phyloP scores from a whole-genome alignment of 1,140 invertebrate genomes.

The fruit fly (Drosophila melanogaster) region DNA sequence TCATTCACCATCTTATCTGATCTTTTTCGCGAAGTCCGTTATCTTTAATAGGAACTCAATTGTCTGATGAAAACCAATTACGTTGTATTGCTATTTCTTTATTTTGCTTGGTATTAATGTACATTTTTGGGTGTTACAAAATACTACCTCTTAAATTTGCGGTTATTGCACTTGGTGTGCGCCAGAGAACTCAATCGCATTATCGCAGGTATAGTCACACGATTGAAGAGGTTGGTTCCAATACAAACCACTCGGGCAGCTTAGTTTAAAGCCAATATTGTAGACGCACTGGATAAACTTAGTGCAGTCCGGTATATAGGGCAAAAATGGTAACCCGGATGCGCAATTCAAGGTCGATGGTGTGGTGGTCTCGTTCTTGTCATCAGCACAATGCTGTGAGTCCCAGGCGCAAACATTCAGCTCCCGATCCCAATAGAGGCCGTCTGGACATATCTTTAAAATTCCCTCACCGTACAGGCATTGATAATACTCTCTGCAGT shows the following conservation, averaged over 20 bases:
- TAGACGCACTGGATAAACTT: constrained; percentile 51
- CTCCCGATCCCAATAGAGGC: constrained; percentile 44
- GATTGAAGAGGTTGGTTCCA: constrained; percentile 47
- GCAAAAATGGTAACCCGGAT: constrained; percentile 21
- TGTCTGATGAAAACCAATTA: constrained; percentile 36
- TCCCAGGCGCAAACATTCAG: constrained; percentile 43
- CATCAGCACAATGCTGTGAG: constrained; percentile 9
- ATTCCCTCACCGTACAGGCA: constrained; percentile 38
- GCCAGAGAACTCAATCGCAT: neutral
- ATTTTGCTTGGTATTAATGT: constrained; percentile 30
- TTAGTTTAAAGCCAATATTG: constrained; percentile 24
- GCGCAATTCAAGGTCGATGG: constrained; percentile 19
- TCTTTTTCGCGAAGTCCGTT: constrained; percentile 26
- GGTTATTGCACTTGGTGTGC: constrained; percentile 31
- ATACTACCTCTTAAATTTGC: constrained; percentile 13
- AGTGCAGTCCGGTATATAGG: constrained; percentile 32
- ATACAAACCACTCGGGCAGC: constrained; percentile 25
- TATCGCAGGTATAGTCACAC: constrained; percentile 46
- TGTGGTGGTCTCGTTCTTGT: constrained; percentile 3
- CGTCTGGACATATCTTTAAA: constrained; percentile 27
- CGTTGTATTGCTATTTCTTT: constrained; percentile 20
- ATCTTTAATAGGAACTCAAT: constrained; percentile 40
- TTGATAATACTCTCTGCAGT: constrained; percentile 45
- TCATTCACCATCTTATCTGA: constrained; percentile 34
- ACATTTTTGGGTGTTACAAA: constrained; percentile 14